These are phyloP conservation scores for Cyprinodon variegatus DNA, from an alignment of 2,113 vertebrate genomes.

Conservation along the genomic window DNA sequence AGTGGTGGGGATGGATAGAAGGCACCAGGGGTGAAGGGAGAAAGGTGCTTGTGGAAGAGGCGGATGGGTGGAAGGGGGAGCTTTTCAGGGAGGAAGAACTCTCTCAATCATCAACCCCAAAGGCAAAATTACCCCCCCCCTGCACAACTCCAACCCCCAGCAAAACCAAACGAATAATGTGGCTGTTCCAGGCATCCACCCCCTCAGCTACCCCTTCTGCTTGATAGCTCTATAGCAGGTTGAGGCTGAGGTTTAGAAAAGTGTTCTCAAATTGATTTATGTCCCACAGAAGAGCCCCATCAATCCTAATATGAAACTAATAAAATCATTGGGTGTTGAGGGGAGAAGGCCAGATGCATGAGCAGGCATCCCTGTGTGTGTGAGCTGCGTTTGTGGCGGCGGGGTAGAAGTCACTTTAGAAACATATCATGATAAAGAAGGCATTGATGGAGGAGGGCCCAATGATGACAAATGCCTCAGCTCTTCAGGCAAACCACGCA, in stretches of 20 bases:
- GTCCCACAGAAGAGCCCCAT: conserved; percentile 67
- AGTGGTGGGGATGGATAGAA: conserved; percentile 51
- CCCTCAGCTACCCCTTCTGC: conserved; percentile 38
- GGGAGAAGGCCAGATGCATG: conserved; percentile 25
- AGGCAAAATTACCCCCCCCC: conserved; percentile 61
- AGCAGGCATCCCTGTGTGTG: conserved; percentile 28
- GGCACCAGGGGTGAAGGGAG: conserved; percentile 51
- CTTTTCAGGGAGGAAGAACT: conserved; percentile 56
- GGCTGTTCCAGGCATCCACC: conserved; percentile 62
- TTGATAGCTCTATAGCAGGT: conserved; percentile 66
- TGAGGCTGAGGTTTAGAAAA: conserved; percentile 59
- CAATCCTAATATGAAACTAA: conserved; percentile 77
- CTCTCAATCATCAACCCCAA: conserved; percentile 72
- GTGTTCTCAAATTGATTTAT: conserved; percentile 76
- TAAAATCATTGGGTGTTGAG: conserved; percentile 69
- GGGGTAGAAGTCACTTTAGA: conserved; percentile 51
- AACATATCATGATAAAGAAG: conserved; percentile 71
- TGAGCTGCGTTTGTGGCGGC: conserved; percentile 9
- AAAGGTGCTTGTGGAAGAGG: conserved; percentile 43
- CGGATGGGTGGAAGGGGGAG: conserved; percentile 24
- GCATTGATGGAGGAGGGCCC: conserved; percentile 62
- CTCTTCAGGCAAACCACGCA: conserved; percentile 45
- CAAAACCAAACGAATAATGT: conserved; percentile 67
- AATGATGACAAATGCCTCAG: conserved; percentile 59
- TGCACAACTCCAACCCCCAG: conserved; percentile 16